Evolutionary conservation across 1,140 invertebrate species (phyloP).

Genomic region (Notospermus geniculatus): DNA sequence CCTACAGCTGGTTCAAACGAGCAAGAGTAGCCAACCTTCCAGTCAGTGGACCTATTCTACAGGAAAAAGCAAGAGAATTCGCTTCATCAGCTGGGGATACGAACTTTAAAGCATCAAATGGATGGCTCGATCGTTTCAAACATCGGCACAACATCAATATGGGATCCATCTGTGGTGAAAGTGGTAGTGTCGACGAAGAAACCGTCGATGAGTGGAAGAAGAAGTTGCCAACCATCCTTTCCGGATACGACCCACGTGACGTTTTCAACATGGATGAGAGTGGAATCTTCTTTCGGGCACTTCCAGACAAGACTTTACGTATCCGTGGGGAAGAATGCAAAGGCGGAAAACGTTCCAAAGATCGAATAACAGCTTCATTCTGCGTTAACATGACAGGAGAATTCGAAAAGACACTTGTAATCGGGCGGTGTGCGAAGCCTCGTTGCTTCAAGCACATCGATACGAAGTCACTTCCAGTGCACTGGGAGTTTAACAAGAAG

Average conservation of each 20-base stretch:
- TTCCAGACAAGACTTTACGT: conserved; percentile 53
- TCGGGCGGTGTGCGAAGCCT: conserved; percentile 25
- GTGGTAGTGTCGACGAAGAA: conserved; percentile 16
- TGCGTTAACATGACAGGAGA: conserved; percentile 28
- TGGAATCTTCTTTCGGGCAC: conserved; percentile 55
- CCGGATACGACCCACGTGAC: conserved; percentile 47
- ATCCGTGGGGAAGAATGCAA: conserved; percentile 43
- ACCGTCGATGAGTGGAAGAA: conserved; percentile 16
- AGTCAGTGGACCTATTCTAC: no score
- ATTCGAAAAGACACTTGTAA: no score
- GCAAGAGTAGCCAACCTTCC: conserved; percentile 22
- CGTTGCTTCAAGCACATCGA: conserved; percentile 30
- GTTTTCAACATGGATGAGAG: conserved; percentile 59
- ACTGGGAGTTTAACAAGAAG: conserved; percentile 25
- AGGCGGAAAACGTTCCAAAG: conserved; percentile 29
- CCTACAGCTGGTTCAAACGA: conserved; percentile 19
- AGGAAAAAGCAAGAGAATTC: conserved; percentile 34
- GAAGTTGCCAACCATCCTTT: conserved; percentile 18
- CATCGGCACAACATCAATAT: conserved; percentile 30
- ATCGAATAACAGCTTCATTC: conserved; percentile 28
- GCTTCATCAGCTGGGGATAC: conserved; percentile 29
- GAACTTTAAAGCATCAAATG: conserved; percentile 47
- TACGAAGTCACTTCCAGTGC: conserved; percentile 19
- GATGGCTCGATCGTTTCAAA: conserved; percentile 42
- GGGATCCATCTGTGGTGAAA: no score